phyloP scores from a whole-genome alignment of 2,113 vertebrate genomes.

The Alethe castanea region DNA sequence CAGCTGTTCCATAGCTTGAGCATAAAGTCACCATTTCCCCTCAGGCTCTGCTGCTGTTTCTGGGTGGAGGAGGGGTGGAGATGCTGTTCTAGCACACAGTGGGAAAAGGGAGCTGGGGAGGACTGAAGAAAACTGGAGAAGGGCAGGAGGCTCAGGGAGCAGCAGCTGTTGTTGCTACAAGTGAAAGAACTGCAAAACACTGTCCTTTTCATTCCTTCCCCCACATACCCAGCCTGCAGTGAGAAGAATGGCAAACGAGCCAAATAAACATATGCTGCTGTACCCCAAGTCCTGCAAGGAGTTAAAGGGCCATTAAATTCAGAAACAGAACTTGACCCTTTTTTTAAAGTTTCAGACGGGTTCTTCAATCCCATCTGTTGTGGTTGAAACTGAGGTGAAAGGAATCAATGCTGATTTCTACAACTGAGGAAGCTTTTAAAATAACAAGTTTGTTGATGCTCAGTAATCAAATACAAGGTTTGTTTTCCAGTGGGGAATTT shows the following conservation, averaged over 20 bases:
- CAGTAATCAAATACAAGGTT: background rate
- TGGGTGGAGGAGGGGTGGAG: background rate
- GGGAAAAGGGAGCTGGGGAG: background rate
- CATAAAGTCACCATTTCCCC: slow-evolving; percentile 36
- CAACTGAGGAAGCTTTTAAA: background rate
- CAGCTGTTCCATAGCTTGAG: slow-evolving; percentile 36
- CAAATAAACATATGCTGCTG: background rate
- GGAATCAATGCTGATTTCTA: background rate
- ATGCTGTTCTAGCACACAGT: background rate
- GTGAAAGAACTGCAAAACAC: background rate
- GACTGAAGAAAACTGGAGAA: background rate
- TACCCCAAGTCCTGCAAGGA: background rate
- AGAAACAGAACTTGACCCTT: background rate
- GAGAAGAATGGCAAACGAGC: background rate
- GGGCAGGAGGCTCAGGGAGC: background rate
- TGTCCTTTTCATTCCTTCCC: background rate
- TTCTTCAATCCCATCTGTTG: background rate
- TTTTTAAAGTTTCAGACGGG: background rate
- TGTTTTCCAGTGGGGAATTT: background rate
- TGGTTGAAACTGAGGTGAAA: background rate
- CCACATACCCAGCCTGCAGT: background rate
- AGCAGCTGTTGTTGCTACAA: slow-evolving; percentile 28
- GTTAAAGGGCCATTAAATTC: background rate
- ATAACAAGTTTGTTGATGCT: background rate
- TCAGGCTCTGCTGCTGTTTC: background rate